Evolutionary conservation across 1,140 invertebrate genomes (phyloP).

Genomic region (Apis dorsata): DNA sequence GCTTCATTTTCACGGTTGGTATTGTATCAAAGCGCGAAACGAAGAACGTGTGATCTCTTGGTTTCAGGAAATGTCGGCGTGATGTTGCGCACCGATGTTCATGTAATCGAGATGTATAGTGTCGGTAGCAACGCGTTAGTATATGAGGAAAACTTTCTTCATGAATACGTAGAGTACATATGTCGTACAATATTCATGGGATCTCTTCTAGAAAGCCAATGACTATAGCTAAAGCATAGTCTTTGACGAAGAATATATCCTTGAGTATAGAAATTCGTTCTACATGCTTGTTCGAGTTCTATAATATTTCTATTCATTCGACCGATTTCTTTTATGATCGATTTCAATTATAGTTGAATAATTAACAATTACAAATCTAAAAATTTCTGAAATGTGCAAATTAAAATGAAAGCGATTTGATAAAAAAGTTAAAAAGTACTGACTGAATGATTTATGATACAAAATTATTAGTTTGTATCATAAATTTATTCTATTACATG

Average conservation of each 20-base stretch:
- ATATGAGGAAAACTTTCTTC: conserved; percentile 62
- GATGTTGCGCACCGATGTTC: conserved; percentile 44
- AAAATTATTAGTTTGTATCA: neutral
- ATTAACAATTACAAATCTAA: neutral
- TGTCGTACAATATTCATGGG: conserved; percentile 67
- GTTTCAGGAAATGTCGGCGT: conserved; percentile 39
- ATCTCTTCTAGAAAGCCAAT: conserved; percentile 58
- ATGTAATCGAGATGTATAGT: conserved; percentile 55
- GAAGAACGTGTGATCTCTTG: conserved; percentile 44
- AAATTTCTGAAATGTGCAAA: neutral
- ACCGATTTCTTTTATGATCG: neutral
- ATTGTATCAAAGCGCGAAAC: neutral
- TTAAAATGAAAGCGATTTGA: neutral
- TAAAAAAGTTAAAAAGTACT: neutral
- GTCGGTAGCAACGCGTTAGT: conserved; percentile 20
- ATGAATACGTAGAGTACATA: conserved; percentile 59
- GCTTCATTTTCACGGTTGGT: neutral
- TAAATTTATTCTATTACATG: neutral
- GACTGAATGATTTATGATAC: neutral
- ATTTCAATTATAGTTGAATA: neutral
- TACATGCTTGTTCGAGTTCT: conserved; percentile 5
- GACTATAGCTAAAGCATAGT: conserved; percentile 16
- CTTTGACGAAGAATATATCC: conserved; percentile 29
- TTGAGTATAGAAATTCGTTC: conserved; percentile 38
- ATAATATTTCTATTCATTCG: neutral